Conservation (phyloP, 2,888 invertebrate genomes). For the Nemapogon koenigi region DNA sequence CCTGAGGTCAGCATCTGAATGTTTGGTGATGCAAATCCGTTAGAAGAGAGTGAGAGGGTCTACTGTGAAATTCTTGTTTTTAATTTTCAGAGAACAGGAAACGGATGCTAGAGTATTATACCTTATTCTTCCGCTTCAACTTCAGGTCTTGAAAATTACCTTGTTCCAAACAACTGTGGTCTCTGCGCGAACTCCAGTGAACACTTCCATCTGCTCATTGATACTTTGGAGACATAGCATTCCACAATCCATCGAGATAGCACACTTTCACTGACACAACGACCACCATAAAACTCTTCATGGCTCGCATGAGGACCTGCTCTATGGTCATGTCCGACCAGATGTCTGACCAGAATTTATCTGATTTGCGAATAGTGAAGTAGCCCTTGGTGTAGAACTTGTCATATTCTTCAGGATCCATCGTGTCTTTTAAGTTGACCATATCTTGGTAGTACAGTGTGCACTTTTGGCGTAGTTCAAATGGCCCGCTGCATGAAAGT, state of each 20-base stretch:
- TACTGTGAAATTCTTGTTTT: too few species aligned
- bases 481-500: slow-evolving; percentile 26
- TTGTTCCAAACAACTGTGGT: too few species aligned
- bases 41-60: too few species aligned
- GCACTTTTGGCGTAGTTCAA: slow-evolving; percentile 26
- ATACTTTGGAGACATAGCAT: too few species aligned
- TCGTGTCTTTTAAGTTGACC: slow-evolving; percentile 18
- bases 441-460: slow-evolving; percentile 32
- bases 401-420: slow-evolving; percentile 13
- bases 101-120: too few species aligned
- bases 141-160: too few species aligned
- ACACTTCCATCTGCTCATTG: too few species aligned
- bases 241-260: slow-evolving; percentile 1
- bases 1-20: too few species aligned
- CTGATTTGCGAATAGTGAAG: slow-evolving; percentile 21
- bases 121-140: too few species aligned
- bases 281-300: slow-evolving; percentile 23
- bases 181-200: too few species aligned
- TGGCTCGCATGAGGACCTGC: slow-evolving; percentile 23
- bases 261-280: slow-evolving; percentile 14
- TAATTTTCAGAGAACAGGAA: too few species aligned
- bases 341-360: slow-evolving; percentile 17
- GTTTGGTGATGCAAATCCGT: too few species aligned
- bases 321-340: slow-evolving; percentile 25
- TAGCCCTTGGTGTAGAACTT: slow-evolving; percentile 17